Conservation (phyloP, 2,888 invertebrate genomes). For the Drosophila rellima region DNA sequence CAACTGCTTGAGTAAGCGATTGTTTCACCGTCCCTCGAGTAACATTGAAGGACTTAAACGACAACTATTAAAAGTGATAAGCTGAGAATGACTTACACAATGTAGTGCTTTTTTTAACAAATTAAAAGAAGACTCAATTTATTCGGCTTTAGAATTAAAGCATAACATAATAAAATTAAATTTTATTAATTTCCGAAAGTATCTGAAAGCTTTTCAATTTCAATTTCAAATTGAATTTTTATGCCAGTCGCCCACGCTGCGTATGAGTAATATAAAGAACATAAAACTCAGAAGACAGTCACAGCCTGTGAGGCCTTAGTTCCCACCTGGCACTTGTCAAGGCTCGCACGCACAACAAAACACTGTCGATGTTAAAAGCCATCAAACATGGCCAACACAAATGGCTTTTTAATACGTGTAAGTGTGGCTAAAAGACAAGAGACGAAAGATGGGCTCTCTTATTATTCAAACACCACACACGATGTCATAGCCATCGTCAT, state of each 20-base stretch:
- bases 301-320: conserved; percentile 26
- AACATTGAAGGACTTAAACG: conserved; percentile 20
- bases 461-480: conserved; percentile 61
- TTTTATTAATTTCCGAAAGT: conserved; percentile 39
- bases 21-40: conserved; percentile 14
- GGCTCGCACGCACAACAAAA: conserved; percentile 49
- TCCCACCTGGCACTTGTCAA: conserved; percentile 40
- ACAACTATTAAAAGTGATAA: background rate
- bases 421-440: conserved; percentile 59
- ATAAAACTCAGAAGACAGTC: conserved; percentile 43
- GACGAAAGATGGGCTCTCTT: conserved; percentile 41
- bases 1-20: conserved; percentile 8
- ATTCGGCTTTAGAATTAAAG: background rate
- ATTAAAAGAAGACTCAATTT: background rate
- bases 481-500: conserved; percentile 14
- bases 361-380: conserved; percentile 64
- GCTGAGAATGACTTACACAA: background rate
- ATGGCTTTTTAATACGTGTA: conserved; percentile 76
- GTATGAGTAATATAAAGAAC: conserved; percentile 66
- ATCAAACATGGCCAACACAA: conserved; percentile 72
- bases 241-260: conserved; percentile 42
- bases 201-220: conserved; percentile 63
- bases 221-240: conserved; percentile 73
- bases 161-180: background rate
- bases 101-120: background rate